phyloP scores from a whole-genome alignment of 2,797 vertebrate species.

The Sitta carolinensis region DNA sequence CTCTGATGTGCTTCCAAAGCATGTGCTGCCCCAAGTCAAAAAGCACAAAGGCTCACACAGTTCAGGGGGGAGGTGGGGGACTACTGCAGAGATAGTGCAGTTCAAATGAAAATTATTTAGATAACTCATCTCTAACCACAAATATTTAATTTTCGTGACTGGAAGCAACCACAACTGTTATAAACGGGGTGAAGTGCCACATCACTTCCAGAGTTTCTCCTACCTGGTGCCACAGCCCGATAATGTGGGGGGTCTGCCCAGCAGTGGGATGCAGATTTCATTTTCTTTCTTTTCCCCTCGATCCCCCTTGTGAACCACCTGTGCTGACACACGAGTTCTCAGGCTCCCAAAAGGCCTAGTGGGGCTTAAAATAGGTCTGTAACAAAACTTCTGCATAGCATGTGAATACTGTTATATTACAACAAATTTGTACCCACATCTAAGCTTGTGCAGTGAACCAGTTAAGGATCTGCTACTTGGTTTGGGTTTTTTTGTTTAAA shows the following conservation, averaged over 20 bases:
- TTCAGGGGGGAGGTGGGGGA: not conserved
- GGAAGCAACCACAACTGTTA: not conserved
- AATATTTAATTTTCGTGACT: conserved; percentile 21
- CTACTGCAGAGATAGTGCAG: not conserved
- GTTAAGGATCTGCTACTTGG: not conserved
- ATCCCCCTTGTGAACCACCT: not conserved
- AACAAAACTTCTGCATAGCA: not conserved
- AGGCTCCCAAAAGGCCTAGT: not conserved
- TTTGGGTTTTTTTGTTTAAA: not conserved
- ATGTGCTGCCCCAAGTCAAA: not conserved
- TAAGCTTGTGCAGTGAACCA: not conserved
- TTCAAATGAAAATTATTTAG: not conserved
- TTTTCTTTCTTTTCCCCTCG: not conserved
- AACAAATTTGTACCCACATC: not conserved
- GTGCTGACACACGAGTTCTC: not conserved
- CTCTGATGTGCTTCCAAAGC: conserved; percentile 45
- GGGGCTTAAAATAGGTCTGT: not conserved
- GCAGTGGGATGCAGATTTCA: not conserved
- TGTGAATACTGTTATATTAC: not conserved
- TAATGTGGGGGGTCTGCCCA: not conserved
- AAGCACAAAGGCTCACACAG: not conserved
- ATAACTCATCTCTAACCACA: not conserved
- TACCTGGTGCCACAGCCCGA: not conserved
- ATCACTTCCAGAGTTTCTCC: not conserved
- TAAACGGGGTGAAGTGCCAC: not conserved